Evolutionary conservation across 2,797 vertebrate species (phyloP).

Genomic region (Falco novaeseelandiae): DNA sequence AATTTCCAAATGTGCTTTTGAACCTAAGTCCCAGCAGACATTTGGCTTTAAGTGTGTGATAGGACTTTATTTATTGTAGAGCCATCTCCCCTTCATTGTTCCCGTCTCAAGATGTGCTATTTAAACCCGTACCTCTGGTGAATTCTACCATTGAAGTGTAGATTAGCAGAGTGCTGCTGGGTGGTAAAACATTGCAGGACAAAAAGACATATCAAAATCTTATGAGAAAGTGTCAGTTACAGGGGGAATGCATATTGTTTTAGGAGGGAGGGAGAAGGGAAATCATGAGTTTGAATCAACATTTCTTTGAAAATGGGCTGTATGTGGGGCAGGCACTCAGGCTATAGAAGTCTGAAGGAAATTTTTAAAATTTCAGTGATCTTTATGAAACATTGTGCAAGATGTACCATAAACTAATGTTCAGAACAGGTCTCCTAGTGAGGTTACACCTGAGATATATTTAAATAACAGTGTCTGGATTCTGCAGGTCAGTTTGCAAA

Average conservation of each 20-base stretch:
- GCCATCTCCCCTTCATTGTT: background rate
- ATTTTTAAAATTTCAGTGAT: background rate
- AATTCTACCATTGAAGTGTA: background rate
- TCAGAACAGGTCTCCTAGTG: background rate
- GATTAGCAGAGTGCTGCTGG: background rate
- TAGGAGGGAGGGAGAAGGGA: background rate
- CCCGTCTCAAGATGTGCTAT: background rate
- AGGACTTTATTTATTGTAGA: constrained; percentile 30
- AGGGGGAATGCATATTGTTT: background rate
- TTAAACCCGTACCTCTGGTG: constrained; percentile 31
- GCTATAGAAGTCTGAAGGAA: background rate
- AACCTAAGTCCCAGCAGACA: constrained; percentile 63
- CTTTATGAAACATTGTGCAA: background rate
- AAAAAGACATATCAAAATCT: constrained; percentile 32
- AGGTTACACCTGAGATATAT: background rate
- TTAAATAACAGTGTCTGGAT: background rate
- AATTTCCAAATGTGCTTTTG: constrained; percentile 67
- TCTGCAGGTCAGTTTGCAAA: background rate
- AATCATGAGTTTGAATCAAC: background rate
- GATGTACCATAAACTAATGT: background rate
- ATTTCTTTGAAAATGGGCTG: background rate
- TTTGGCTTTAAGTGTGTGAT: constrained; percentile 34
- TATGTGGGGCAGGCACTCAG: rapidly evolving
- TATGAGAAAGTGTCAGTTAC: background rate
- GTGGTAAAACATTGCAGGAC: constrained; percentile 13